phyloP scores from a whole-genome alignment of 2,888 invertebrate genomes.

The Tribolium freemani region DNA sequence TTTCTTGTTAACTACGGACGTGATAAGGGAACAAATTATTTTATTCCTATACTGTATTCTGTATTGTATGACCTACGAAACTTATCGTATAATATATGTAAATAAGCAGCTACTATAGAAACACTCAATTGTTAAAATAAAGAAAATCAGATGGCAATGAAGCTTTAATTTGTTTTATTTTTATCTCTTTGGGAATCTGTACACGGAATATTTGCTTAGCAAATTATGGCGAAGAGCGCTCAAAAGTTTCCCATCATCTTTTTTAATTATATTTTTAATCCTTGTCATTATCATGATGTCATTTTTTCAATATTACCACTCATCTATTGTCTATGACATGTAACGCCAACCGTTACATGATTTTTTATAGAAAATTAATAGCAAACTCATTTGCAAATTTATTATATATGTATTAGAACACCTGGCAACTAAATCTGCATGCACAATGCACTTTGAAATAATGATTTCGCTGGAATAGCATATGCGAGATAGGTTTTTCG shows the following conservation, averaged over 20 bases:
- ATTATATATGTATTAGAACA: not conserved
- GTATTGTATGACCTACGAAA: not conserved
- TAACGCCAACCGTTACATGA: conserved; percentile 2
- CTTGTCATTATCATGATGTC: conserved; percentile 30
- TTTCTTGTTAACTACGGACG: conserved; percentile 32
- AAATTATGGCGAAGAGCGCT: not conserved
- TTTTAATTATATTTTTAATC: conserved; percentile 17
- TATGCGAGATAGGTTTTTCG: not conserved
- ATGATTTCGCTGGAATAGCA: not conserved
- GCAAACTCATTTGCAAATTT: conserved; percentile 20
- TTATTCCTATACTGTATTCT: not conserved
- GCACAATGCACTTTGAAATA: not conserved
- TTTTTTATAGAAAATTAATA: not conserved
- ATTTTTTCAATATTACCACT: conserved; percentile 7
- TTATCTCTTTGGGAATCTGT: not conserved
- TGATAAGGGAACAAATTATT: conserved; percentile 14
- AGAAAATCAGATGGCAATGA: not conserved
- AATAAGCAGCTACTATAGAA: not conserved
- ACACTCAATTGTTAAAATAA: not conserved
- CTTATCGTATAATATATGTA: not conserved
- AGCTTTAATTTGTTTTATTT: not conserved
- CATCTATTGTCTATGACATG: conserved; percentile 12
- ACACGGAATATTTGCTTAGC: not conserved
- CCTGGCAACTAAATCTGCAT: not conserved
- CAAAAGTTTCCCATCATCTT: conserved; percentile 10